phyloP scores from a whole-genome alignment of 2,888 invertebrate species.

The Myathropa florea region DNA sequence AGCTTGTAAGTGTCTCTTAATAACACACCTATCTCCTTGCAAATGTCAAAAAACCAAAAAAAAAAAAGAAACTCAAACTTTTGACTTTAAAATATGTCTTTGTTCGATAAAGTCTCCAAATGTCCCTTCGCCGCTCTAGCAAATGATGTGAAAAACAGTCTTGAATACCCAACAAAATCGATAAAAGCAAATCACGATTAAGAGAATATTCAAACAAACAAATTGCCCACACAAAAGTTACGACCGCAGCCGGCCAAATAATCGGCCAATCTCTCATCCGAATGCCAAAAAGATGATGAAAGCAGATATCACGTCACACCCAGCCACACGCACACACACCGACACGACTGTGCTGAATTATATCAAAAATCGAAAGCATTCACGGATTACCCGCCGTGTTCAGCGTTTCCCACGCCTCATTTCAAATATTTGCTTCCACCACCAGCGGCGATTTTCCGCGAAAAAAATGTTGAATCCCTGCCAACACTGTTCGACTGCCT shows the following conservation, averaged over 20 bases:
- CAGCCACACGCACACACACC: background rate
- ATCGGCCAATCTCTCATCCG: background rate
- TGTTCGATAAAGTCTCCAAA: too few species aligned
- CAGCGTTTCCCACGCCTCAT: background rate
- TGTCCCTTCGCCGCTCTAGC: too few species aligned
- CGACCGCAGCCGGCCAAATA: background rate
- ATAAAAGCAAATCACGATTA: too few species aligned
- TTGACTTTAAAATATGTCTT: too few species aligned
- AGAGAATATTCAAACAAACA: background rate
- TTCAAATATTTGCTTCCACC: background rate
- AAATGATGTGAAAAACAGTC: too few species aligned
- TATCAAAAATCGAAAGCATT: too few species aligned
- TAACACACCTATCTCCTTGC: too few species aligned
- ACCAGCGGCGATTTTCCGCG: background rate
- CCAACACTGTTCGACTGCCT: background rate
- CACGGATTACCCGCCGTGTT: background rate
- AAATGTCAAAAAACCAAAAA: too few species aligned
- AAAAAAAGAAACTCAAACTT: too few species aligned
- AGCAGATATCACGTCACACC: background rate
- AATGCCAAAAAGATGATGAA: background rate
- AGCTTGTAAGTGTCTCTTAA: too few species aligned
- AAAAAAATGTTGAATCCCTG: background rate
- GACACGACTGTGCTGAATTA: background rate
- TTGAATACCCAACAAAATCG: too few species aligned
- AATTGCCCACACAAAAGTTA: background rate